A percentile compares a stretch with the other conserved stretches of the same genome.
Evolutionary conservation across 2,113 vertebrate genomes (phyloP).

Genomic region (Pungitius pungitius): DNA sequence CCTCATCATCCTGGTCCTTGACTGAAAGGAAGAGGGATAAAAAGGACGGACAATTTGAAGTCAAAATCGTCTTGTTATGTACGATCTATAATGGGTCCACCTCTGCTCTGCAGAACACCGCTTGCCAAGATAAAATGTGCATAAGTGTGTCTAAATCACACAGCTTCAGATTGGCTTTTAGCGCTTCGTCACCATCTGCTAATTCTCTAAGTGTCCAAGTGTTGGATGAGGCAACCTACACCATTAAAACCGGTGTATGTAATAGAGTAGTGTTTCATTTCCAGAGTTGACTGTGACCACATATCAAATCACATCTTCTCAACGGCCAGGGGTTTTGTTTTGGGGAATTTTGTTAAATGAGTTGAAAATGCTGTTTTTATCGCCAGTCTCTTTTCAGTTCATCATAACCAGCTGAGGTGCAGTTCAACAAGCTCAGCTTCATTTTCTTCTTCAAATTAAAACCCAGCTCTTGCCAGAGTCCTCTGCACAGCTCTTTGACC

Average conservation of each 20-base stretch:
- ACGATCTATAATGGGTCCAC: slow-evolving; percentile 59
- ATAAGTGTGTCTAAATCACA: slow-evolving; percentile 52
- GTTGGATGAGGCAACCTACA: slow-evolving; percentile 42
- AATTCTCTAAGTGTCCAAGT: slow-evolving; percentile 55
- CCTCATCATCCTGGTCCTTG: background rate
- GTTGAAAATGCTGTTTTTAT: background rate
- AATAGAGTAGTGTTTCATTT: slow-evolving; percentile 53
- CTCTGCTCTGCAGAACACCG: slow-evolving; percentile 46
- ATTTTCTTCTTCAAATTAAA: slow-evolving; percentile 29
- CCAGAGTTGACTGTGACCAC: slow-evolving; percentile 29
- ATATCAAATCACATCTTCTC: slow-evolving; percentile 13
- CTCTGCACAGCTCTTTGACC: slow-evolving; percentile 15
- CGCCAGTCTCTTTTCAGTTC: background rate
- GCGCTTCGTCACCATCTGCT: slow-evolving; percentile 53
- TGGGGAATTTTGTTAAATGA: background rate
- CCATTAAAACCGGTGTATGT: slow-evolving; percentile 47
- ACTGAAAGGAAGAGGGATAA: slow-evolving; percentile 16
- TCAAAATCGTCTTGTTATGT: slow-evolving; percentile 43
- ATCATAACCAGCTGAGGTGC: slow-evolving; percentile 25
- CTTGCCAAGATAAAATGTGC: slow-evolving; percentile 61
- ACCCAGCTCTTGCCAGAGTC: slow-evolving; percentile 10
- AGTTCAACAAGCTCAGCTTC: slow-evolving; percentile 24
- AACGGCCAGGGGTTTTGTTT: background rate
- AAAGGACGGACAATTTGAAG: slow-evolving; percentile 30
- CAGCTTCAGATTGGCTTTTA: slow-evolving; percentile 50